Base-by-base conservation (phyloP, 2,797 vertebrate genomes). In the Forpus xanthops region DNA sequence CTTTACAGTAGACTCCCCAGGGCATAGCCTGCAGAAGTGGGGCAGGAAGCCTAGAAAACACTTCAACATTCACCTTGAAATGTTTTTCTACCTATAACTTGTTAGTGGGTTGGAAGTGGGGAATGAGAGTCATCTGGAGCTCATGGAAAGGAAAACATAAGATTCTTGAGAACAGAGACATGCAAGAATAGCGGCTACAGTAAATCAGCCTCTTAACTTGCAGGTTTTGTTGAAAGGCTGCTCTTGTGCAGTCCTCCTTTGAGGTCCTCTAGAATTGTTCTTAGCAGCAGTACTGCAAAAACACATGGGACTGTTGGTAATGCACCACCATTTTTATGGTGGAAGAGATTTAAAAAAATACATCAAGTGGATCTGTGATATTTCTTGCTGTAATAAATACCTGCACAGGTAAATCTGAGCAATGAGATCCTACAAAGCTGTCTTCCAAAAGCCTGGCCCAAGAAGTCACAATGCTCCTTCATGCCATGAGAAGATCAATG, bases 331-430 rank as follows among this genome's bases (percentile, higher is more conserved):
- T 6, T 45, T n/a, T 12, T 23, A 7, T 1, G 2, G 28, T 37
- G 28, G 67, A 50, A 73, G 31, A 76, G 35, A 52, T 39, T 15
- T 24, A 15, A 3, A 37, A 52, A 75, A 20, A 39, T 7, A 18
- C n/a, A n/a, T 56, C 8, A 23, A 5, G 10, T 39, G 12, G 35
- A 10, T 60, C 50, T 0, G 0, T 58, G 31, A 9, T 62, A 31
- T 30, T 65, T 72, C 15, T 35, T 68, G 28, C 47, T 39, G 39
- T 7, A 53, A 37, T 65, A 76, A 74, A 70, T 28, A 45, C 8
- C 19, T 0, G 0, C 15, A 14, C 5, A 24, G 39, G 13, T 3
- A 6, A 52, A 15, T 50, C 30, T 13, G 17, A 39, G 14, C 35
- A 70, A 1, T 27, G 50, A 50, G 33, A 58, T 56, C 49, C 30